Evolutionary conservation across 2,797 vertebrate genomes (phyloP).

Genomic region (Microctenopoma steveboyesi): DNA sequence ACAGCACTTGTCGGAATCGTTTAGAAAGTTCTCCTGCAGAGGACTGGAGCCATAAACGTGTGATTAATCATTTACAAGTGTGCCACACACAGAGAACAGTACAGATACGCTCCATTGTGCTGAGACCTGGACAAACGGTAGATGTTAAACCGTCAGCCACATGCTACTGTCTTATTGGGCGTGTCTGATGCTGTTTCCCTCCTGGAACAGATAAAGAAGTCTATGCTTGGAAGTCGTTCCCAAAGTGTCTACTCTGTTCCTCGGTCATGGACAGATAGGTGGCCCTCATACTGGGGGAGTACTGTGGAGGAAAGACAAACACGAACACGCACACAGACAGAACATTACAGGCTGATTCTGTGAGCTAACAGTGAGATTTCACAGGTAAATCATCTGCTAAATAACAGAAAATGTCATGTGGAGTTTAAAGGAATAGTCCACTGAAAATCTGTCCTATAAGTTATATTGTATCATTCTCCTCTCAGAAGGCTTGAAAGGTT

Average conservation of each 20-base stretch:
- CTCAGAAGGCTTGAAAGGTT: background rate
- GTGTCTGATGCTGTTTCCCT: conserved; percentile 14
- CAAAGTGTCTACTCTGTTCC: conserved; percentile 87
- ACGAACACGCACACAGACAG: conserved; percentile 32
- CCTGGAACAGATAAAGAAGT: conserved; percentile 30
- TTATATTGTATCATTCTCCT: background rate
- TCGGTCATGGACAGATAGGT: conserved; percentile 94
- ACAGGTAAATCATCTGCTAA: conserved; percentile 9
- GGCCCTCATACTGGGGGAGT: conserved; percentile 97
- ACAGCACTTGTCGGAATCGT: conserved; percentile 6
- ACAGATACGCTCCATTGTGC: conserved; percentile 28
- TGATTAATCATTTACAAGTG: conserved; percentile 25
- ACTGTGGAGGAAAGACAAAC: conserved; percentile 79
- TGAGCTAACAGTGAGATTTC: background rate
- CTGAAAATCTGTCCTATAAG: conserved; percentile 31
- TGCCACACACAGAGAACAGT: conserved; percentile 28
- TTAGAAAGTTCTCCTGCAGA: conserved; percentile 10
- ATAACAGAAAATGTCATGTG: conserved; percentile 3
- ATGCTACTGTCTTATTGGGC: conserved; percentile 5
- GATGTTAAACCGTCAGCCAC: conserved; percentile 25
- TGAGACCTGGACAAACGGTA: conserved; percentile 8
- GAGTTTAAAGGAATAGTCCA: conserved; percentile 33
- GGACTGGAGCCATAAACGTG: background rate
- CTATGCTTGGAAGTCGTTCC: conserved; percentile 88
- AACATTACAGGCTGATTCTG: conserved; percentile 12